These are phyloP conservation scores for Nymphalis urticae DNA, from an alignment of 2,888 invertebrate genomes.

Conservation along the genomic window DNA sequence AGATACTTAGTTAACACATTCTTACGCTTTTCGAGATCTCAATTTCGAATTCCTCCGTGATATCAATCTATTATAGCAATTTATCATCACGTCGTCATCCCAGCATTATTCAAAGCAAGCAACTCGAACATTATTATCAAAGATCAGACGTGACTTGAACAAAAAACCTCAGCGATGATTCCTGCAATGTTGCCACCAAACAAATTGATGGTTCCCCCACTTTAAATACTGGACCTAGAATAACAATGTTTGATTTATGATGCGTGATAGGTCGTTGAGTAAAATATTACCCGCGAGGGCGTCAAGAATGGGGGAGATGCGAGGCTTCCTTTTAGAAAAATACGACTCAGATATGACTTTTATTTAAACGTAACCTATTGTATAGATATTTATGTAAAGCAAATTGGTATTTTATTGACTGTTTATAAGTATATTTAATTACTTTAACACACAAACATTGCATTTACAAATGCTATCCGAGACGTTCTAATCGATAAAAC, in stretches of 20 bases:
- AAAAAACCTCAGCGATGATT: constrained; percentile 47
- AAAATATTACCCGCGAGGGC: constrained; percentile 50
- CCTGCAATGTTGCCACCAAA: constrained; percentile 62
- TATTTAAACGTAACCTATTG: constrained; percentile 14
- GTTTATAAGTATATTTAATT: not conserved
- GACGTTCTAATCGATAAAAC: too few relatives aligned
- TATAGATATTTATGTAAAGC: constrained; percentile 1
- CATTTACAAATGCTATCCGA: too few relatives aligned
- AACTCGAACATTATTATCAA: constrained; percentile 34
- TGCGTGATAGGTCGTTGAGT: constrained; percentile 57
- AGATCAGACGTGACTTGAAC: constrained; percentile 43
- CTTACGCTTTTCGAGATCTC: constrained; percentile 11
- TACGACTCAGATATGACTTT: constrained; percentile 24
- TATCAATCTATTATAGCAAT: constrained; percentile 28
- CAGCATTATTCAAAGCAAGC: constrained; percentile 24
- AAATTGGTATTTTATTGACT: not conserved
- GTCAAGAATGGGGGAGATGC: constrained; percentile 37
- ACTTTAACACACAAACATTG: too few relatives aligned
- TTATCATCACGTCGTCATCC: constrained; percentile 35
- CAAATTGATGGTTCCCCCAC: constrained; percentile 65
- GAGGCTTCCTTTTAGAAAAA: constrained; percentile 21
- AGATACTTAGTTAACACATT: not conserved
- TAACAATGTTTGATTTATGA: constrained; percentile 69
- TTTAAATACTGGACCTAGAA: constrained; percentile 50
- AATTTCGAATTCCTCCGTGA: constrained; percentile 7